phyloP scores from a whole-genome alignment of 2,888 invertebrate genomes.

The Schizaphis graminum region DNA sequence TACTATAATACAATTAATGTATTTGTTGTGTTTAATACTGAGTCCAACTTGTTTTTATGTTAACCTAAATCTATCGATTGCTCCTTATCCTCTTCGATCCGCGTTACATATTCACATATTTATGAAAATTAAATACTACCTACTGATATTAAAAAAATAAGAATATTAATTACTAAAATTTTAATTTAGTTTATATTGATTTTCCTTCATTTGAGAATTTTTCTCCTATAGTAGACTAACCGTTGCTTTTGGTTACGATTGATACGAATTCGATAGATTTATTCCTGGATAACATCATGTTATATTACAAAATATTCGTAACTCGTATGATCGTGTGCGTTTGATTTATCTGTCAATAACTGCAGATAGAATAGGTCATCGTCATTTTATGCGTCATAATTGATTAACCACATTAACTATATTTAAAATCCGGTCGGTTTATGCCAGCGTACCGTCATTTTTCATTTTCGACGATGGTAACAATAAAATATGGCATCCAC shows the following conservation, averaged over 20 bases:
- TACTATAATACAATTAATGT: background rate
- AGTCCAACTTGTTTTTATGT: background rate
- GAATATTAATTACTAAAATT: too few relatives aligned
- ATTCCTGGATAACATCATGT: background rate
- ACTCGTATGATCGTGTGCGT: background rate
- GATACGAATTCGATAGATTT: background rate
- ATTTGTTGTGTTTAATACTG: background rate
- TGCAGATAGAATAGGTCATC: background rate
- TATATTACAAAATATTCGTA: background rate
- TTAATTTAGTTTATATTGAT: background rate
- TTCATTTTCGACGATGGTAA: background rate
- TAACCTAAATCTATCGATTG: background rate
- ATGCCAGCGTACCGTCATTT: background rate
- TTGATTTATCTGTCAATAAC: background rate
- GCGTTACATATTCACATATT: too few relatives aligned
- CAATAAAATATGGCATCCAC: background rate
- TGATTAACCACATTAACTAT: background rate
- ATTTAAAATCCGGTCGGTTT: background rate
- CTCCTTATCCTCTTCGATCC: too few relatives aligned
- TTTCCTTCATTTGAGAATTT: background rate
- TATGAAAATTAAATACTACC: too few relatives aligned
- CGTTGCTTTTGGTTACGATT: background rate
- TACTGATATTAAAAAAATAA: too few relatives aligned
- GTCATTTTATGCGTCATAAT: background rate
- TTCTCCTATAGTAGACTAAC: background rate